phyloP scores from a whole-genome alignment of 2,888 invertebrate genomes.

The Belgica antarctica region DNA sequence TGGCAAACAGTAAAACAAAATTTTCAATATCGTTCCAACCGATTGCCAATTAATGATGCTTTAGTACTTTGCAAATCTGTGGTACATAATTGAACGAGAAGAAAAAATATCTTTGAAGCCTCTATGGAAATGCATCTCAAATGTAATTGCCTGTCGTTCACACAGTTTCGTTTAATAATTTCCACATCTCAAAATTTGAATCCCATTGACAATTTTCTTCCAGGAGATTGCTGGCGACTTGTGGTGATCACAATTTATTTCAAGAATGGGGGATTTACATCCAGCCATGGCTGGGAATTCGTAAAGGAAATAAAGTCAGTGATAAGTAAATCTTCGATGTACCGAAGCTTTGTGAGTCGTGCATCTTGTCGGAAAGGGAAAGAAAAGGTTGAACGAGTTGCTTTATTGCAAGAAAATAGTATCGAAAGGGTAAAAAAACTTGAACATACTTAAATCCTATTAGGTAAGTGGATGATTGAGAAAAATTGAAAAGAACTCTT shows the following conservation, averaged over 20 bases:
- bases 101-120: no score
- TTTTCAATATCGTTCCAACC: not conserved
- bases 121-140: no score
- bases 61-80: not conserved
- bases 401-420: no score
- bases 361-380: not conserved
- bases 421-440: constrained; percentile 8
- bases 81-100: no score
- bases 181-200: no score
- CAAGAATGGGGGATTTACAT: not conserved
- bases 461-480: not conserved
- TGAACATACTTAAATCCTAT: constrained; percentile 34
- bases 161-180: no score
- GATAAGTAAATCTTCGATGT: constrained; percentile 20
- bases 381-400: not conserved
- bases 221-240: no score
- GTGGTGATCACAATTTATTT: not conserved
- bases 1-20: no score
- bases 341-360: constrained; percentile 20
- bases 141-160: not conserved
- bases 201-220: not conserved
- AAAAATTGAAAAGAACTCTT: no score
- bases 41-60: not conserved
- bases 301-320: not conserved
- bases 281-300: not conserved